phyloP scores from a whole-genome alignment of 2,888 invertebrate genomes.

The Acronicta leporina region DNA sequence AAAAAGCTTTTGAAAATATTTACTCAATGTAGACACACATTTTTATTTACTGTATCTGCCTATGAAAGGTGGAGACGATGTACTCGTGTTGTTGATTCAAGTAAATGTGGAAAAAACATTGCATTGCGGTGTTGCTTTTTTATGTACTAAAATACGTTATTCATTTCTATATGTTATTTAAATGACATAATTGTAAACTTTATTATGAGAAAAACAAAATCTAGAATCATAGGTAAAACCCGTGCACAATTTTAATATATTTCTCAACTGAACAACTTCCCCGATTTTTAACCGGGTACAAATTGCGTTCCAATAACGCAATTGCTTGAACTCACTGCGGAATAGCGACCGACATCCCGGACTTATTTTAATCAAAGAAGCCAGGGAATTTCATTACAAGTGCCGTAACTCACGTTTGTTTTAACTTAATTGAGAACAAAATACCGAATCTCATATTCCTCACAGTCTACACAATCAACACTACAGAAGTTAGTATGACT shows the following conservation, averaged over 20 bases:
- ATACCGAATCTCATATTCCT: conserved; percentile 10
- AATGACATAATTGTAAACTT: too few species aligned
- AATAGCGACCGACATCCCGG: conserved; percentile 45
- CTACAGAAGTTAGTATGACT: not conserved
- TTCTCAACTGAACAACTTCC: conserved; percentile 38
- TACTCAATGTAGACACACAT: conserved; percentile 20
- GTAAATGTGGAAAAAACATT: not conserved
- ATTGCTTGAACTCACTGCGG: conserved; percentile 51
- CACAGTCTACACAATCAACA: conserved; percentile 6
- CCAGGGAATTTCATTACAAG: conserved; percentile 71
- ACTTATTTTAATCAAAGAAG: conserved; percentile 69
- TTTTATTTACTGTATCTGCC: conserved; percentile 11
- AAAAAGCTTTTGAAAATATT: conserved; percentile 39
- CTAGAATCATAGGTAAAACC: not conserved
- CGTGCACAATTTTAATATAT: conserved; percentile 28
- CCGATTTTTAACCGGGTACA: conserved; percentile 38
- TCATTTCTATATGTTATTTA: too few species aligned
- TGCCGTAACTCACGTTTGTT: conserved; percentile 63
- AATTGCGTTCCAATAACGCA: conserved; percentile 49
- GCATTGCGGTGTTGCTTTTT: too few species aligned
- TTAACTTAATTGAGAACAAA: conserved; percentile 41
- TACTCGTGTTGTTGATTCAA: not conserved
- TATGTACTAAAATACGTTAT: too few species aligned
- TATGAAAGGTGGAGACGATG: not conserved
- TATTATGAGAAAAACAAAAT: too few species aligned